Conservation (phyloP, 2,797 vertebrate genomes). For the Toxotes lorentzi region DNA sequence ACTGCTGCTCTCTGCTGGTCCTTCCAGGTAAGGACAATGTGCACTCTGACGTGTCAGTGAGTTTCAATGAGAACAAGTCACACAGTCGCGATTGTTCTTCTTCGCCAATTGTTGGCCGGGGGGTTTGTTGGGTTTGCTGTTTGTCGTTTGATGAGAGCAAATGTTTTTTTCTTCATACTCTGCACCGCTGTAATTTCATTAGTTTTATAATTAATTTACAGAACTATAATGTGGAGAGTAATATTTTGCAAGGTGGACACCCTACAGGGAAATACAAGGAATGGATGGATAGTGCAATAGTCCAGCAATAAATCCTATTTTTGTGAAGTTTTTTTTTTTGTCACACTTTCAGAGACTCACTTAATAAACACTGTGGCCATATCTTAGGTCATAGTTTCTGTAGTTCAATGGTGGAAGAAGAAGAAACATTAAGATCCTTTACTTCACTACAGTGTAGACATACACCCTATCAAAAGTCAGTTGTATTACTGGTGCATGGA, state of each 20-base stretch:
- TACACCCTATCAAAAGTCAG: too few relatives aligned
- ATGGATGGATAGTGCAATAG: background rate
- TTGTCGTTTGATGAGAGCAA: too few relatives aligned
- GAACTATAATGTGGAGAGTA: background rate
- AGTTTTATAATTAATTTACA: conserved; percentile 18
- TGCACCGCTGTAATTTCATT: conserved; percentile 2
- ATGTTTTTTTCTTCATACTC: too few relatives aligned
- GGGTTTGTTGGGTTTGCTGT: too few relatives aligned
- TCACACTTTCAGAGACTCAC: background rate
- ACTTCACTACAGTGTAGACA: background rate
- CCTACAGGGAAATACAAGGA: background rate
- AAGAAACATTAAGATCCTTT: background rate
- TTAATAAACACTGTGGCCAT: background rate
- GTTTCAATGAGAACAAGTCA: conserved; percentile 13
- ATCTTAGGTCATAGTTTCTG: background rate
- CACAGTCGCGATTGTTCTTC: background rate
- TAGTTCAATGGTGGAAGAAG: background rate
- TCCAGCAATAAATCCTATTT: background rate
- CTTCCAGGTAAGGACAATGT: conserved; percentile 52
- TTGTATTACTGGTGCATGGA: too few relatives aligned
- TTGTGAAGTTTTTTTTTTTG: background rate
- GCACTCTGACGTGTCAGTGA: conserved; percentile 42
- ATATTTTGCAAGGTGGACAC: background rate
- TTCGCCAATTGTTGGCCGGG: too few relatives aligned
- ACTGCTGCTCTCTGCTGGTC: conserved; percentile 72